Conservation (phyloP, 2,797 vertebrate genomes). For the Arrhamphus sclerolepis region DNA sequence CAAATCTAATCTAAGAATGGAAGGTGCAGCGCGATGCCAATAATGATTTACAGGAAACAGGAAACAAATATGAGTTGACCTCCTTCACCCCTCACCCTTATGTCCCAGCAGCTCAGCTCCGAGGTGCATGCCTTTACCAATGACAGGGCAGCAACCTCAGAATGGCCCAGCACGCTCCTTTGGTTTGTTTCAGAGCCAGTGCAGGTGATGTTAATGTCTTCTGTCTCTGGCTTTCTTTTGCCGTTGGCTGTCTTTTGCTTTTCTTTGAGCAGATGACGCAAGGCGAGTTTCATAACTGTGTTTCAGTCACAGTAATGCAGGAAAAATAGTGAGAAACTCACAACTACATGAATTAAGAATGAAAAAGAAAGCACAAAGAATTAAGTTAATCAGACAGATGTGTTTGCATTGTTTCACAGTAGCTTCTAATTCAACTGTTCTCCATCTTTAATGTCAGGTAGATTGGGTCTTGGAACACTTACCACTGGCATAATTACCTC, state of each 20-base stretch:
- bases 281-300: slow-evolving; percentile 67
- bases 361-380: too few species aligned
- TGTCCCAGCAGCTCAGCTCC: slow-evolving; percentile 31
- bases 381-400: slow-evolving; percentile 6
- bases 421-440: neutral
- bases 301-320: slow-evolving; percentile 28
- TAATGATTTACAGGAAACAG: slow-evolving; percentile 26
- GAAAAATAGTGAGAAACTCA: slow-evolving; percentile 35
- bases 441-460: slow-evolving; percentile 1
- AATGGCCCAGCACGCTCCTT: slow-evolving; percentile 61
- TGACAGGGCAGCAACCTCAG: slow-evolving; percentile 44
- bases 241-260: slow-evolving; percentile 65
- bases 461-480: too few species aligned
- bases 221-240: slow-evolving; percentile 71
- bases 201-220: slow-evolving; percentile 74
- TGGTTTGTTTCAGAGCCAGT: slow-evolving; percentile 65
- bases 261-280: slow-evolving; percentile 59
- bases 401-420: neutral
- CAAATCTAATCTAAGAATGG: neutral
- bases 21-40: neutral
- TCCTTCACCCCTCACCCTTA: slow-evolving; percentile 45
- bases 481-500: slow-evolving; percentile 26
- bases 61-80: slow-evolving; percentile 53
- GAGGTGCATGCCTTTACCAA: slow-evolving; percentile 18
- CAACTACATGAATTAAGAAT: neutral